Conservation (phyloP, 2,888 invertebrate species). For the Tenthredo mesomela region DNA sequence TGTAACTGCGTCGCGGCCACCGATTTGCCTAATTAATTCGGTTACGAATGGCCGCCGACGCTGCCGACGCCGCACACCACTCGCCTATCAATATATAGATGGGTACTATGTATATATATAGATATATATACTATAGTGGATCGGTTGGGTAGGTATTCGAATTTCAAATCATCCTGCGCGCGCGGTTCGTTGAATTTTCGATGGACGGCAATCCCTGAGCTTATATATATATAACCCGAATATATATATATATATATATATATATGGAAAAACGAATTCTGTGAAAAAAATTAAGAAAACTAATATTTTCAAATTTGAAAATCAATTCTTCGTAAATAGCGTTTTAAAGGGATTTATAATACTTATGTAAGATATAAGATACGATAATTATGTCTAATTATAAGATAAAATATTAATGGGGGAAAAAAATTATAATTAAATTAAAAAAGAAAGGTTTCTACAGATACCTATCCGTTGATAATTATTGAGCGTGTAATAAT, state of each 20-base stretch:
- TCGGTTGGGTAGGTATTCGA: conserved; percentile 35
- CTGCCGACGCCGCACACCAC: conserved; percentile 42
- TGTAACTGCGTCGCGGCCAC: conserved; percentile 75
- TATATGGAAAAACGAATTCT: too few relatives aligned
- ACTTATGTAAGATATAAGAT: too few relatives aligned
- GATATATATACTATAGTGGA: neutral
- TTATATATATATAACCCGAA: neutral
- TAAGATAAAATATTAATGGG: neutral
- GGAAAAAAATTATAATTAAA: neutral
- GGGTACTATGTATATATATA: neutral
- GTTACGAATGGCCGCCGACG: conserved; percentile 71
- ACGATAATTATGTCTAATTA: too few relatives aligned
- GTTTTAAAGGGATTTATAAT: too few relatives aligned
- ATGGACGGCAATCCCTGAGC: conserved; percentile 23
- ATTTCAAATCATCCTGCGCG: conserved; percentile 45
- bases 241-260: too few relatives aligned
- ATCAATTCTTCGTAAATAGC: too few relatives aligned
- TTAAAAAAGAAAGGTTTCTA: neutral
- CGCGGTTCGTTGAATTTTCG: conserved; percentile 48
- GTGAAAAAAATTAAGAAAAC: too few relatives aligned
- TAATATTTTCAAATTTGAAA: too few relatives aligned
- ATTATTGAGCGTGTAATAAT: neutral
- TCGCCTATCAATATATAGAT: conserved; percentile 25
- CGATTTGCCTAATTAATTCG: conserved; percentile 77
- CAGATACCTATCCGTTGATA: neutral